Base-by-base conservation (phyloP, 2,113 vertebrate genomes). In the Periophthalmus modestus region DNA sequence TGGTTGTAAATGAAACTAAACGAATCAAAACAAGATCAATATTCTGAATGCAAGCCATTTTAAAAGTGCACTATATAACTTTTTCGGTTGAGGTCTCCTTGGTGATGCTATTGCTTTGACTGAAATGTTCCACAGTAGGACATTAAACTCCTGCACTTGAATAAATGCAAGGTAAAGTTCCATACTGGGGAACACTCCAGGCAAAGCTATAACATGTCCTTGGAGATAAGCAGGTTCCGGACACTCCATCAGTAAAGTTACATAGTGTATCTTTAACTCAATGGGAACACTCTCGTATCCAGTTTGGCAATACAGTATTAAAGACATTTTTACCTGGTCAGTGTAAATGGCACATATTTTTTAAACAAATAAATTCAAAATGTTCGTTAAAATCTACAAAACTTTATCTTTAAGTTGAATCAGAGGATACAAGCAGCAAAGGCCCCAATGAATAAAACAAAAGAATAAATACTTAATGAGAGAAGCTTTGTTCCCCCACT, bases 391-490 rank as follows among this genome's bases (percentile, higher is more conserved):
- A 75, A 55, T 36, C 68, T 54, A 73, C 78, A 78, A 74, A 24
- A 73, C 34, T 48, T 34, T 74, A 2, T 55, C n/a, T 63, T 11
- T 55, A 54, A 46, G 21, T 52, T 43, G 47, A n/a, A 75, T 74
- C 67, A 68, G 67, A 52, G 75, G 66, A 67, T 24, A 72, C 58
- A 67, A 43, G 46, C 68, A 67, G 52, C 24, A 66, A 74, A 72
- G 63, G 68, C 52, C 10, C 14, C 14, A 47, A 77, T 79, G 36
- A 85, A 88, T 80, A 43, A 80, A 78, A 78, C 68, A 76, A 48
- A 34, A 14, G 23, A 16, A 46, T 47, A 21, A 57, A 73, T 33
- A 5, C 73, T 61, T 57, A 72, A 89, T 84, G 14, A 86, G 21
- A 74, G 68, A 71, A 78, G 76, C 78, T 79, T 82, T 67, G 74